Percentiles rank a stretch among this genome's conserved stretches.
Conservation (phyloP, 2,888 invertebrate species). For the Pharmacophagus antenor region DNA sequence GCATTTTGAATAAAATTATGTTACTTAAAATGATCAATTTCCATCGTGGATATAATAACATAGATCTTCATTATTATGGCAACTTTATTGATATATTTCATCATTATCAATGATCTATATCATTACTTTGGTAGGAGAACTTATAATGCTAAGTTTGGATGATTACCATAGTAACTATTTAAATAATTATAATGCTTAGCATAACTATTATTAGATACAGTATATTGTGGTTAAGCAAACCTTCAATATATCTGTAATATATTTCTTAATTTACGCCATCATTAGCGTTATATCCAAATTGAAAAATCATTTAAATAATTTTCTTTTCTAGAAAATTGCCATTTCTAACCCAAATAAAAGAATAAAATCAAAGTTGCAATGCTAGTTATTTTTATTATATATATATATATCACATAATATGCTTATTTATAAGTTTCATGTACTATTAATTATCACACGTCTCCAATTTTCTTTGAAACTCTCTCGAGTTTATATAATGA, state of each 20-base stretch:
- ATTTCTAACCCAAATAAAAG: too few relatives aligned
- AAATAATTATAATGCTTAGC: neutral
- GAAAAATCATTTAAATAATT: neutral
- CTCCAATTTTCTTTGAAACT: neutral
- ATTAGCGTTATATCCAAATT: neutral
- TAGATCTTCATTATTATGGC: too few relatives aligned
- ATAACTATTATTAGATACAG: neutral
- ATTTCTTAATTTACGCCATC: neutral
- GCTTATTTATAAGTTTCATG: too few relatives aligned
- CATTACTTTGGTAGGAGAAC: neutral
- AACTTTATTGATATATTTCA: too few relatives aligned
- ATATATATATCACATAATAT: too few relatives aligned
- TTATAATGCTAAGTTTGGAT: neutral
- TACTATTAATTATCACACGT: too few relatives aligned
- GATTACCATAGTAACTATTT: neutral
- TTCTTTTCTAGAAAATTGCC: neutral
- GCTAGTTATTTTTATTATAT: too few relatives aligned
- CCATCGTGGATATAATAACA: too few relatives aligned
- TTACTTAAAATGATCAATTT: too few relatives aligned
- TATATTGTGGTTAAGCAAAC: neutral
- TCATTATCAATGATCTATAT: neutral
- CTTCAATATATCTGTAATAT: neutral
- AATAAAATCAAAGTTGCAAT: too few relatives aligned
- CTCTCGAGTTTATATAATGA: neutral
- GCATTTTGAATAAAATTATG: too few relatives aligned